Evolutionary conservation across 2,113 vertebrate genomes (phyloP), one percentile per base, ranked within the genome.

Genomic region (Kryptolebias marmoratus): DNA sequence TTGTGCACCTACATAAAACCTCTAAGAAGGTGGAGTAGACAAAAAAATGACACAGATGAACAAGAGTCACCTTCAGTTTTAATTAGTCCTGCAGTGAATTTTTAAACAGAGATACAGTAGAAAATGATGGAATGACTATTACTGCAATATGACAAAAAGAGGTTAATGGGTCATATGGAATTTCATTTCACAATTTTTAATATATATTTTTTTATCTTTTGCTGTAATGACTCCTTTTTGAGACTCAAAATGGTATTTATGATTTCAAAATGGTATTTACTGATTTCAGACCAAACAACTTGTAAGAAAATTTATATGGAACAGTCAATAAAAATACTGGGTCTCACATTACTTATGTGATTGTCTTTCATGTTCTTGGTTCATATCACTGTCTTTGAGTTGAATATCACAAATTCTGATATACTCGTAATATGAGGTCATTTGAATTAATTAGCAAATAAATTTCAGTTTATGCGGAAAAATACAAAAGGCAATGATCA

Each of bases 11-110:
- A 48, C 48, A 70, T 30, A 49, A 73, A 76, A 48, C 18, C 28
- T 50, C 22, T 11, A 39, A 49, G 55, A 39, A 42, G 54, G 57
- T 39, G 44, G 32, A 73, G 15, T 60, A 65, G 58, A 64, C 60
- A 68, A 87, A 89, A 79, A 58, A 90, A 79, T 84, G 76, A 90
- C 59, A 83, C 68, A 77, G 70, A 45, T 62, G 57, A 73, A 75
- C 76, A 89, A 82, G 79, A 91, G 73, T 88, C 85, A 88, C 72
- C 85, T 87, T 88, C 79, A 84, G 65, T 69, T 91, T 91, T 90
- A 90, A 91, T 91, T 81, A 88, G 81, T 88, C 86, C 82, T 86
- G 83, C 68, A 85, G 81, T 81, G 85, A 90, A 68, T 80, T 89
- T 79, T 36, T 65, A 84, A 90, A 89, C 87, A 88, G 68, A 77